phyloP scores from a whole-genome alignment of 2,888 invertebrate genomes.

The Ichneumon xanthorius region DNA sequence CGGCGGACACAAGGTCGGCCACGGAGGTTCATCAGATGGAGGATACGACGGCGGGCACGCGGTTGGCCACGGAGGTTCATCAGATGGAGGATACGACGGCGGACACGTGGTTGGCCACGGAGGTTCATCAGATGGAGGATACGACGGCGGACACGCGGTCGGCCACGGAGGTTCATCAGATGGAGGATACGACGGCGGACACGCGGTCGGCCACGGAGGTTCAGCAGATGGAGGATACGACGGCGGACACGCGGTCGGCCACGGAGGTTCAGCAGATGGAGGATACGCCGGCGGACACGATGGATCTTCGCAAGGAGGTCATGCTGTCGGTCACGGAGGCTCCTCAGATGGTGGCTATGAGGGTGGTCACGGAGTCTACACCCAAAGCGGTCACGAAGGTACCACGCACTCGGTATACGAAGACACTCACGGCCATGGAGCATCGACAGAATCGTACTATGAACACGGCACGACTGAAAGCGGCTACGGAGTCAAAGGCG shows the following conservation, averaged over 20 bases:
- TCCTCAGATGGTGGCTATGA: constrained; percentile 23
- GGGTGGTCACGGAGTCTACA: constrained; percentile 11
- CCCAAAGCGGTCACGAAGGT: constrained; percentile 18
- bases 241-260: constrained; percentile 10
- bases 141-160: constrained; percentile 1
- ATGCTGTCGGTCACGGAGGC: constrained; percentile 33
- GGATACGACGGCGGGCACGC: constrained; percentile 26
- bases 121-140: constrained; percentile 35
- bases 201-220: constrained; percentile 35
- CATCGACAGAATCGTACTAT: constrained; percentile 23
- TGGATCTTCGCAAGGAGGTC: constrained; percentile 17
- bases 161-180: constrained; percentile 28
- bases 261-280: constrained; percentile 30
- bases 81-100: constrained; percentile 24
- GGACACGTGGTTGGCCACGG: constrained; percentile 16
- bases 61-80: constrained; percentile 30
- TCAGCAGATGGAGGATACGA: constrained; percentile 23
- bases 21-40: constrained; percentile 21
- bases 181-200: constrained; percentile 33
- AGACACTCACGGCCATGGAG: constrained; percentile 7
- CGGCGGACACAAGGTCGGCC: constrained; percentile 32
- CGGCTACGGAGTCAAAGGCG: constrained; percentile 19
- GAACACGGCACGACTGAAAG: constrained; percentile 23
- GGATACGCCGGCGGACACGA: constrained; percentile 39
- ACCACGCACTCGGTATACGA: constrained; percentile 38